Percentiles rank a stretch among this genome's conserved stretches.
Evolutionary conservation across 2,113 vertebrate genomes (phyloP).

Genomic region (Limnothrissa miodon): DNA sequence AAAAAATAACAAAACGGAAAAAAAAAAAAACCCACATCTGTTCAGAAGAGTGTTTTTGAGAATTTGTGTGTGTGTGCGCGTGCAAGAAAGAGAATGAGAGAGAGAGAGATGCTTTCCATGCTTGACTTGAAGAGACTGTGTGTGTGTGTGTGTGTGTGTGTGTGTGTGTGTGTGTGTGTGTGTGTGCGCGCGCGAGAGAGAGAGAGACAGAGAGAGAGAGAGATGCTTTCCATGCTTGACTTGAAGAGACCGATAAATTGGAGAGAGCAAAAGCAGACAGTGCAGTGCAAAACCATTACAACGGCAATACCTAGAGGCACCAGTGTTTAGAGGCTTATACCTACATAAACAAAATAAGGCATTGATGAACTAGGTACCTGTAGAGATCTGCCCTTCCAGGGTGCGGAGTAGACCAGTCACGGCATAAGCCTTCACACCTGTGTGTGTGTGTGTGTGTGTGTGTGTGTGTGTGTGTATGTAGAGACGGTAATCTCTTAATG

Average conservation of each 20-base stretch:
- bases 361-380: constrained; percentile 31
- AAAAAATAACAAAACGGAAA: not conserved
- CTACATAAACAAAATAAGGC: not conserved
- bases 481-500: constrained; percentile 68
- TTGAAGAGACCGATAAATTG: not conserved
- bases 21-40: too few relatives aligned
- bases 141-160: too few relatives aligned
- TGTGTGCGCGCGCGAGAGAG: not conserved
- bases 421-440: constrained; percentile 64
- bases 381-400: constrained; percentile 54
- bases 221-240: not conserved
- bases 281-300: not conserved
- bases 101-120: too few relatives aligned
- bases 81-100: not conserved
- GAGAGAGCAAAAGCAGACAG: not conserved
- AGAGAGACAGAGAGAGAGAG: not conserved
- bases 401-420: constrained; percentile 55
- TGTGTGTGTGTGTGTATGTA: constrained; percentile 29
- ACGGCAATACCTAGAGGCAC: not conserved
- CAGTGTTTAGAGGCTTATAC: not conserved
- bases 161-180: too few relatives aligned
- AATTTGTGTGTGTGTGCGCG: too few relatives aligned
- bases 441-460: constrained; percentile 19
- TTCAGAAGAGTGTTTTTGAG: not conserved
- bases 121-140: too few relatives aligned